Evolutionary conservation across 2,797 vertebrate genomes (phyloP), one percentile per base, ranked within the genome.

Genomic region (Cephalopachus bancanus): DNA sequence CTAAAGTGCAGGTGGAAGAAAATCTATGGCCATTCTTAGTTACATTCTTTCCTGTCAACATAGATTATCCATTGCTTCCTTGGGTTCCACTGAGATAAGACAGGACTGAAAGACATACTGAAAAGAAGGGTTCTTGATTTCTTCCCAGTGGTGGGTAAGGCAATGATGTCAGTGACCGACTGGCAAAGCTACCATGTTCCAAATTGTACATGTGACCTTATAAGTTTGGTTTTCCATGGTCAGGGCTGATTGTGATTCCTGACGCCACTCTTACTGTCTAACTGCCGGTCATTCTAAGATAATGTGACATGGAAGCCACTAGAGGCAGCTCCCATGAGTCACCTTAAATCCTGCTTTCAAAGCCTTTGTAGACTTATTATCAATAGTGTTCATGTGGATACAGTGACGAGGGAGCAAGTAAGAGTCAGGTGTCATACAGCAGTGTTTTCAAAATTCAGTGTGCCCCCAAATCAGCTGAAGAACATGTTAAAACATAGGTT

Each of bases 1-100:
- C 33, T 15, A 20, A 85, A 88, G 74, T 22, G 37, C 86, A 87
- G 72, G 80, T 33, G 14, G 44, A 64, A 91, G 89, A 12, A 78
- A 87, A 94, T 28, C 90, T 33, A 8, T 7, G 24, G 26, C 62
- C 0, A 0, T 12, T 20, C 55, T 44, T 9, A 74, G 76, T 53
- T 1, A 30, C 28, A 5, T 17, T 71, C 80, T 79, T 64, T 24
- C 28, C 30, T 6, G 14, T 89, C 71, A 37, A 55, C 20, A 37
- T 4, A 69, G 84, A 86, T 7, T 20, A 49, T 14, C 3, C 2
- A 0, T 3, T 11, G 62, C 33, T 33, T 60, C 44, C 60, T 62
- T 0, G 5, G 37, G 15, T 14, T 59, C 84, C 44, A 5, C 9
- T 0, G 16, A 78, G 44, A 3, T 33, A 15, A 22, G n/a, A 15